These are phyloP conservation scores for Drosophila helvetica DNA, from an alignment of 2,888 invertebrate genomes.

Conservation along the genomic window DNA sequence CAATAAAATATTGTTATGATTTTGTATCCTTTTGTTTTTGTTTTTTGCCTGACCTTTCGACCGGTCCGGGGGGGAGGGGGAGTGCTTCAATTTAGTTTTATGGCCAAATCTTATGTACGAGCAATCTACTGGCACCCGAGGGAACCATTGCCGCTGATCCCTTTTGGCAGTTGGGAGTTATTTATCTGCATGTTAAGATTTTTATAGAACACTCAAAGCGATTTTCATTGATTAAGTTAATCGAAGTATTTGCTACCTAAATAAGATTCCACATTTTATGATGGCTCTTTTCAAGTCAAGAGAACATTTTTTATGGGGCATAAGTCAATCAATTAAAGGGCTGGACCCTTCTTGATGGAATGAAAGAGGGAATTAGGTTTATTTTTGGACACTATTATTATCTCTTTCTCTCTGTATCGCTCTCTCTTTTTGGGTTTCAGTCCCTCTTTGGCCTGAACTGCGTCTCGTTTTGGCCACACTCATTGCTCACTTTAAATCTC, in stretches of 20 bases:
- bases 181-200: slow-evolving; percentile 29
- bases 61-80: neutral
- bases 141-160: slow-evolving; percentile 30
- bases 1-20: slow-evolving; percentile 9
- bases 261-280: slow-evolving; percentile 39
- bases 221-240: slow-evolving; percentile 25
- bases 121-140: slow-evolving; percentile 23
- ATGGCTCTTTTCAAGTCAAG: slow-evolving; percentile 12
- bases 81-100: slow-evolving; percentile 46
- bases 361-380: neutral
- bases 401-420: neutral
- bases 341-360: slow-evolving; percentile 15
- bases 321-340: slow-evolving; percentile 48
- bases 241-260: slow-evolving; percentile 20
- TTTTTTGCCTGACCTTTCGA: slow-evolving; percentile 7
- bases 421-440: too few relatives aligned
- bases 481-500: slow-evolving; percentile 59
- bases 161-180: slow-evolving; percentile 28
- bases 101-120: slow-evolving; percentile 26
- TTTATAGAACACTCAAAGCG: slow-evolving; percentile 28
- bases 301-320: slow-evolving; percentile 8
- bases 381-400: slow-evolving; percentile 10
- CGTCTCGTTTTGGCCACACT: slow-evolving; percentile 36
- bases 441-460: slow-evolving; percentile 21
- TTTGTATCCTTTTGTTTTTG: neutral